Base-by-base conservation (phyloP, 2,113 vertebrate species). In the Apteryx owenii region DNA sequence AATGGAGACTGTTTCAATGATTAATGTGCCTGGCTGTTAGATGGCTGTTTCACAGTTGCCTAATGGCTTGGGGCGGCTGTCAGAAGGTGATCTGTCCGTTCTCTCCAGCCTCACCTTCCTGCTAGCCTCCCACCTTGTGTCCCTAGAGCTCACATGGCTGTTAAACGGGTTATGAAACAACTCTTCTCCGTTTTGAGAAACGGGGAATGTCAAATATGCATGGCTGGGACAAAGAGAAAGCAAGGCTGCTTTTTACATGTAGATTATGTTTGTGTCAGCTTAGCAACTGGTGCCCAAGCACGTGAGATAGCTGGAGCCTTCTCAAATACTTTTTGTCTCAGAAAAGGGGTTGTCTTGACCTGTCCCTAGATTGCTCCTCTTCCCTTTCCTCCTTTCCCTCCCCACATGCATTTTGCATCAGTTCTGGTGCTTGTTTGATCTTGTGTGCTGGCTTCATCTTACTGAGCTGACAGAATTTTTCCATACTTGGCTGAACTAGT, bases 351-450 rank as follows among this genome's bases (percentile, higher is more conserved):
- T 38, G 65, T n/a, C 51, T 89, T 19, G 18, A 40, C 51, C 76
- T 77, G 25, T 10, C 25, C 29, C 10, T 50, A 6, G 12, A 6
- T 28, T 21, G 21, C 31, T 62, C 12, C 18, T 31, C 25, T 84
- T 60, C n/a, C 46, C 50, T 53, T 66, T 60, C 65, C 46, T 77
- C 54, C 28, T 8, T 31, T 65, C 36, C 40, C 44, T 85, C 16
- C 36, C 48, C n/a, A 10, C 1, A 0, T n/a, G 53, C 7, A 0
- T 81, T 93, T 91, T 25, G 0, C 46, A 38, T 80, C 62, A 2
- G 9, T 33, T 65, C 48, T 25, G 40, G 2, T 50, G n/a, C 1
- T 20, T 36, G 2, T 5, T 48, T 4, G 0, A 0, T 46, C 4
- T 9, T 58, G 80, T 12, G 11, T 17, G 56, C n/a, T 21, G 4